phyloP scores from a whole-genome alignment of 2,888 invertebrate genomes.

The Acanthosepion esculentum region DNA sequence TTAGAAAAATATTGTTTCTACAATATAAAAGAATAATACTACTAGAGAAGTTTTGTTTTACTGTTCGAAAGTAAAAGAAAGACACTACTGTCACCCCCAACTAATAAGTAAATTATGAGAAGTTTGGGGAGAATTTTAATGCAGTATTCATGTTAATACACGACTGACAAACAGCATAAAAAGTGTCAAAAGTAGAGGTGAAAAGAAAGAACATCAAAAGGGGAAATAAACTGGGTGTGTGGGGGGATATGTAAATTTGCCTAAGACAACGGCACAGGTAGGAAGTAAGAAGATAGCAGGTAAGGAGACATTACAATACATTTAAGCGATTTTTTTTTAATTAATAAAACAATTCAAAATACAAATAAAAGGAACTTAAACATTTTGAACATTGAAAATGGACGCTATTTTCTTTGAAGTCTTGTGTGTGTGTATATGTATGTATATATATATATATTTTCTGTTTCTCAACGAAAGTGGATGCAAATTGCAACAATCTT shows the following conservation, averaged over 20 bases:
- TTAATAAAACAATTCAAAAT: too few species aligned
- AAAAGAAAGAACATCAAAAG: not conserved
- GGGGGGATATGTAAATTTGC: not conserved
- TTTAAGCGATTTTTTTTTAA: not conserved
- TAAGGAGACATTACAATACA: not conserved
- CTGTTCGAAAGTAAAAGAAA: too few species aligned
- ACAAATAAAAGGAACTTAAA: not conserved
- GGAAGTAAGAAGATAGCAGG: not conserved
- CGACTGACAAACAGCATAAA: not conserved
- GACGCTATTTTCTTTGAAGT: not conserved
- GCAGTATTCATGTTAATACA: not conserved
- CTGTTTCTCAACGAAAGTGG: not conserved
- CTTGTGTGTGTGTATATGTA: not conserved
- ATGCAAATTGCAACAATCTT: not conserved
- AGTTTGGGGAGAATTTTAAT: too few species aligned
- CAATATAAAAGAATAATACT: too few species aligned
- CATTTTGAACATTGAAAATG: not conserved
- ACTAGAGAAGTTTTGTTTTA: too few species aligned
- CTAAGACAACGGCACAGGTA: not conserved
- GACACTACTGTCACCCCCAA: too few species aligned
- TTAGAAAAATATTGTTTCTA: too few species aligned
- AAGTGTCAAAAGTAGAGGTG: not conserved
- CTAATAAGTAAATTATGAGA: too few species aligned
- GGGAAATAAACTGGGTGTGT: not conserved
- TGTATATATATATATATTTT: not conserved